Evolutionary conservation across 92 coral and sea anemone species (phyloP), one percentile per base, ranked within the genome.

Genomic region (Nematostella vectensis): DNA sequence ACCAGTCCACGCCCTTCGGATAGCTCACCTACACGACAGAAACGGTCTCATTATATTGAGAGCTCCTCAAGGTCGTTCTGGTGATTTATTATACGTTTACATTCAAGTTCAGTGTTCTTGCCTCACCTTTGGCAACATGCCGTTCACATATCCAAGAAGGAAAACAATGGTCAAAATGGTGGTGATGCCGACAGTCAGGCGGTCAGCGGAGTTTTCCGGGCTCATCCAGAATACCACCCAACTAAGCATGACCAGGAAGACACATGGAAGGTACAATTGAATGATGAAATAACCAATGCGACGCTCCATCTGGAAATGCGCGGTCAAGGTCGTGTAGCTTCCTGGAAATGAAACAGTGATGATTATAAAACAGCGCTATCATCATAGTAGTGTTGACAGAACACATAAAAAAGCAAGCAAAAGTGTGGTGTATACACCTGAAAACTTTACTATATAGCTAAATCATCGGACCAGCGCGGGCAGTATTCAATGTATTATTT

Each of bases 231-330:
- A 83, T 36, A 76, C 87, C 27, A 83, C 74, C 94, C 94, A 83
- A 27, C 94, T 83, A 33, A 83, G 64, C 94, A 83, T 74, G 56
- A 83, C 94, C 31, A 78, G 69, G 28, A 79, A 75, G 20, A 62
- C 59, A 43, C 87, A 80, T 1, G 94, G 94, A 4, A 84, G 62
- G 75, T 84, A 84, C 39, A 76, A 48, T 73, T 89, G 96, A 37
- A 85, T 78, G 62, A 89, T 28, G 74, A 83, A 89, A 76, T 85
- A 89, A 17, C 96, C 96, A 45, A 89, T 58, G 28, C 83, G 76
- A 51, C 94, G 59, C 40, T 80, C 60, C 65, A 80, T 48, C 54
- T 51, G 48, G 60, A 80, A 80, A 2, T 67, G 54, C 20, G 59
- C 82, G 19, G 39, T 43, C 8, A 80, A 37, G 3, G 53, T 31